A percentile compares a stretch with the other conserved stretches of the same genome.
These are phyloP conservation scores for Pogonocherus hispidulus DNA, from an alignment of 2,888 invertebrate genomes.

Conservation along the genomic window DNA sequence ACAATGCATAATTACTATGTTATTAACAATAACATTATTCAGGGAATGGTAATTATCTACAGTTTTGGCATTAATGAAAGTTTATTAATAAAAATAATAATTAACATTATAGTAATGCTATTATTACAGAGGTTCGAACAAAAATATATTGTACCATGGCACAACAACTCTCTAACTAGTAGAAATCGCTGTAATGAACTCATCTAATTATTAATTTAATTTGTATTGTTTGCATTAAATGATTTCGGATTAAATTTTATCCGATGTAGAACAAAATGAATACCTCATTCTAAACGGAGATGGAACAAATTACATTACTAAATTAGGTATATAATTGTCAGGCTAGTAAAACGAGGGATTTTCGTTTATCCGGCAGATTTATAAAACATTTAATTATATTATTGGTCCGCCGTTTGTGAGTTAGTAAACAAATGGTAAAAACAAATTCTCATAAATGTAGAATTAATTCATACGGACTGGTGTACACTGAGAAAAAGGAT, in stretches of 20 bases:
- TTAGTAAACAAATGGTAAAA: not conserved
- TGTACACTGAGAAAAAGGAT: too few relatives aligned
- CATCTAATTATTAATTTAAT: not conserved
- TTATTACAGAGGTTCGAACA: not conserved
- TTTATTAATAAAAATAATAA: not conserved
- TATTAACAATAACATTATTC: not conserved
- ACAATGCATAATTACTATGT: too few relatives aligned
- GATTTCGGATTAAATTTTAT: not conserved
- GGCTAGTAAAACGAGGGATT: too few relatives aligned
- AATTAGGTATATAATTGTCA: slow-evolving; percentile 29
- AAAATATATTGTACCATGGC: not conserved
- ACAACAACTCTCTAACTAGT: not conserved
- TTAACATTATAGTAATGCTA: not conserved
- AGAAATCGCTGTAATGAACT: not conserved
- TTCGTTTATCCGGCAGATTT: slow-evolving; percentile 20
- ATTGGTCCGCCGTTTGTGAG: not conserved
- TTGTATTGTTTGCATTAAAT: not conserved
- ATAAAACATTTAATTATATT: slow-evolving; percentile 12
- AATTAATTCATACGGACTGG: too few relatives aligned
- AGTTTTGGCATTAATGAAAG: not conserved
- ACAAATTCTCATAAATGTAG: not conserved
- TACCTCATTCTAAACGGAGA: not conserved
- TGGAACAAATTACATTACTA: slow-evolving; percentile 20
- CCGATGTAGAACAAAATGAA: not conserved
- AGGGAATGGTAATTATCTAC: not conserved